A percentile compares a stretch with the other conserved stretches of the same genome.
Conservation (phyloP, 64 coral and sea anemone genomes). For the Trachythela sp. region DNA sequence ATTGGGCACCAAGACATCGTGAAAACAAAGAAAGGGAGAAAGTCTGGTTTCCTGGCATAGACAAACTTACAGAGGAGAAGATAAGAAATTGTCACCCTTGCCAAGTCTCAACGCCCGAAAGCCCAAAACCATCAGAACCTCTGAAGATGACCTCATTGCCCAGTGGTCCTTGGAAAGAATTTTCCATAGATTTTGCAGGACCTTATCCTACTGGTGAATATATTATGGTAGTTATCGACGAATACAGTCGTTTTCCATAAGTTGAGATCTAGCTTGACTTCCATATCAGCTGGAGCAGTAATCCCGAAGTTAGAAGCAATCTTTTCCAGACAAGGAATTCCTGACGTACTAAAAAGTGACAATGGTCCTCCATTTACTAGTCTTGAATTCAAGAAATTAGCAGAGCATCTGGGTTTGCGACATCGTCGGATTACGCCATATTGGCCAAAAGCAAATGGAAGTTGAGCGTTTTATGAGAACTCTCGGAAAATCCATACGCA, state of each 20-base stretch:
- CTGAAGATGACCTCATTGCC: constrained; percentile 22
- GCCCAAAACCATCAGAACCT: constrained; percentile 18
- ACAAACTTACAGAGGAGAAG: constrained; percentile 26
- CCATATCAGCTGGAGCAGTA: constrained; percentile 32
- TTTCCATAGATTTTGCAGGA: constrained; percentile 29
- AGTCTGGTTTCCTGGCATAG: constrained; percentile 40
- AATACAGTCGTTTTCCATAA: constrained; percentile 36
- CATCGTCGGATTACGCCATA: too few relatives aligned
- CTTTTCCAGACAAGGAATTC: constrained; percentile 35
- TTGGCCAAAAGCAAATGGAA: too few relatives aligned
- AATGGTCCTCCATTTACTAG: constrained; percentile 16
- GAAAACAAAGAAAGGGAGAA: constrained; percentile 29
- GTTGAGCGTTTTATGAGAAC: too few relatives aligned
- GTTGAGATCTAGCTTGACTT: constrained; percentile 41
- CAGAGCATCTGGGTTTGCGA: neutral
- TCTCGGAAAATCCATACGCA: too few relatives aligned
- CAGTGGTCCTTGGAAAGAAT: constrained; percentile 40
- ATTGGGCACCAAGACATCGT: constrained; percentile 31
- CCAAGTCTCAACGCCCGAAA: constrained; percentile 31
- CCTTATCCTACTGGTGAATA: constrained; percentile 42
- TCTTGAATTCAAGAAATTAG: constrained; percentile 6
- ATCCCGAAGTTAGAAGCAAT: constrained; percentile 41
- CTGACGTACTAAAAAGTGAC: constrained; percentile 31
- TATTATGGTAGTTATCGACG: constrained; percentile 29
- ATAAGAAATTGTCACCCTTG: constrained; percentile 36